Base-by-base conservation (phyloP, 2,888 invertebrate genomes). In the Erebia epiphron region DNA sequence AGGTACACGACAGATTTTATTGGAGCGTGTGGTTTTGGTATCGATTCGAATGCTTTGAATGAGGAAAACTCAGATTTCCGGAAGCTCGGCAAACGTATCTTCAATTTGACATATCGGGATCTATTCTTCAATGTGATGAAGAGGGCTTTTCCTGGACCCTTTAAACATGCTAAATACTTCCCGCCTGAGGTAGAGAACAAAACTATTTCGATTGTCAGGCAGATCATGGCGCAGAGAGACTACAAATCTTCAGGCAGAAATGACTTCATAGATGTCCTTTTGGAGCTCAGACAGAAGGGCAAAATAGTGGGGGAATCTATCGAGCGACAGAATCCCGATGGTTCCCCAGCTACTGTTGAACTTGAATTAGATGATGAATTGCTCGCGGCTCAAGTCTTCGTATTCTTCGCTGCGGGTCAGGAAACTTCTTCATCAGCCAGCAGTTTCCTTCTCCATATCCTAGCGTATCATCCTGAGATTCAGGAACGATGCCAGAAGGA, bases 391-490 rank as follows among this genome's bases (percentile, higher is more conserved):
- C 84, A 85, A 68, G 81, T 82, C 1, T 79, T 84, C 46, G 74
- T 82, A 5, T 85, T 86, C 71, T 85, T 83, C 70, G 80, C 80
- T 1, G 90, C 88, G 13, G 89, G 90, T 0, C 88, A 86, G 68
- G 89, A 89, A 73, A 88, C 89, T 0, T 87, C 89, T 0, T 85
- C 88, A 8, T 81, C 85, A 0, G 79, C 85, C 1, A 79, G 88
- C 16, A 85, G 85, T 74, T 86, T 82, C 54, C 79, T 83, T 4
- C 71, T 86, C 1, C 86, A 87, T 62, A 77, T 80, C 64, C 76
- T 90, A 1, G 88, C 89, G 1, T 80, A 78, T 43, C 77, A 89
- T 72, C 84, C 83, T 3, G 83, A 86, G 2, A 74, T 81, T 9
- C 89, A 89, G 68, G 75, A 76, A 13, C 81, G 76, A 60, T 79